Conservation (phyloP, 1,140 invertebrate species). For the Zaprionus taronus region DNA sequence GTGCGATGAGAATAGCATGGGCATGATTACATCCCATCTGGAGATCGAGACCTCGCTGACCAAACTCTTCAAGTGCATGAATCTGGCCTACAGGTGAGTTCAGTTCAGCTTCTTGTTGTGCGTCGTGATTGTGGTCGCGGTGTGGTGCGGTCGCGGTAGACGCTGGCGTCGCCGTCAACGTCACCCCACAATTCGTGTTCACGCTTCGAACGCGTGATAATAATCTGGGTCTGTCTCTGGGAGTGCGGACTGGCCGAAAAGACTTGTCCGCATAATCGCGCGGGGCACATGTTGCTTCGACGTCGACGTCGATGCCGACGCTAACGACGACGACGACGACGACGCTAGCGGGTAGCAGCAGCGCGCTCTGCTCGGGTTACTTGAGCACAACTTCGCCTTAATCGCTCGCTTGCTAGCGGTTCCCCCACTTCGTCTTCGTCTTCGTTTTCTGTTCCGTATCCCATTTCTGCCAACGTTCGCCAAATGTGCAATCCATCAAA, state of each 20-base stretch:
- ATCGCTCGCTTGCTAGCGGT: slow-evolving; percentile 40
- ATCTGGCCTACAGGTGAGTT: slow-evolving; percentile 96
- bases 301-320: slow-evolving; percentile 37
- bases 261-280: slow-evolving; percentile 55
- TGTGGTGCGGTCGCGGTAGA: background rate
- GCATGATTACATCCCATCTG: slow-evolving; percentile 86
- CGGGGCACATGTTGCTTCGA: slow-evolving; percentile 38
- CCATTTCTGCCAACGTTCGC: slow-evolving; percentile 63
- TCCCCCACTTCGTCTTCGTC: background rate
- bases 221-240: slow-evolving; percentile 31
- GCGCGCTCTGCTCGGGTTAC: slow-evolving; percentile 64
- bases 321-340: slow-evolving; percentile 23
- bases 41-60: slow-evolving; percentile 97
- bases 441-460: slow-evolving; percentile 38
- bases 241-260: slow-evolving; percentile 49
- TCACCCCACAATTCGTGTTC: slow-evolving; percentile 17
- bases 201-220: slow-evolving; percentile 47
- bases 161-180: background rate
- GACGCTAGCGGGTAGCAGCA: slow-evolving; percentile 32
- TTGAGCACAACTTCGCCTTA: slow-evolving; percentile 58
- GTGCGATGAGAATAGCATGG: slow-evolving; percentile 66
- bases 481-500: slow-evolving; percentile 36
- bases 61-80: slow-evolving; percentile 98
- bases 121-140: background rate
- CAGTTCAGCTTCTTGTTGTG: background rate